Evolutionary conservation across 2,113 vertebrate genomes (phyloP), one percentile per base, ranked within the genome.

Genomic region (Phaethornis superciliosus): DNA sequence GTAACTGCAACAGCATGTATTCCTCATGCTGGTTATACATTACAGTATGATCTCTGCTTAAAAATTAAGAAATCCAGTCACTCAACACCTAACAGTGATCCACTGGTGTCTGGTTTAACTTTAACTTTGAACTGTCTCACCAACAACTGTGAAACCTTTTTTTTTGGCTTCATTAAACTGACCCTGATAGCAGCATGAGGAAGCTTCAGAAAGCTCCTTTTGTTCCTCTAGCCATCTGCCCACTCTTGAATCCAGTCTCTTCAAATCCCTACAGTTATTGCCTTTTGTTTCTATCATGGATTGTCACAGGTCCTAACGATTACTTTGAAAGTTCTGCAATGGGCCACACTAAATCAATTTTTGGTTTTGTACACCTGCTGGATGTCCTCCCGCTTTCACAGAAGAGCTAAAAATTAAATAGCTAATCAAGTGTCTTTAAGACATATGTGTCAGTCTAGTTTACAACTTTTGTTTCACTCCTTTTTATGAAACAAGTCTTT

Each of bases 401-500:
- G 68, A 55, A 47, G 20, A 71, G 4, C 10, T 85, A 54, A 55
- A 47, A 60, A 69, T 13, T 32, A 15, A 80, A 33, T 35, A 62
- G 19, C 2, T 9, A 49, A 78, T 86, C 46, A 49, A 62, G 7
- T 20, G 6, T 20, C 47, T 79, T 63, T 16, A n/a, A 70, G 32
- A 81, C 24, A 19, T 8, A 5, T 11, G 32, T 80, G 27, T 9
- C 42, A 85, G 54, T 37, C 35, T 42, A 37, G 26, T 56, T 80
- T 84, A 80, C 69, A 93, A 6, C 44, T 80, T 88, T 49, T 21
- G 70, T 68, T 87, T 17, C 23, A 52, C 28, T 76, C 58, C 55
- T 75, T 77, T 87, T 94, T 76, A 90, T 51, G 46, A 54, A 69
- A 54, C 56, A 84, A 90, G 42, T 52, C 58, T 91, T 89, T 82